These are phyloP conservation scores for Ginglymostoma cirratum DNA, from an alignment of 2,113 vertebrate genomes.

Conservation along the genomic window DNA sequence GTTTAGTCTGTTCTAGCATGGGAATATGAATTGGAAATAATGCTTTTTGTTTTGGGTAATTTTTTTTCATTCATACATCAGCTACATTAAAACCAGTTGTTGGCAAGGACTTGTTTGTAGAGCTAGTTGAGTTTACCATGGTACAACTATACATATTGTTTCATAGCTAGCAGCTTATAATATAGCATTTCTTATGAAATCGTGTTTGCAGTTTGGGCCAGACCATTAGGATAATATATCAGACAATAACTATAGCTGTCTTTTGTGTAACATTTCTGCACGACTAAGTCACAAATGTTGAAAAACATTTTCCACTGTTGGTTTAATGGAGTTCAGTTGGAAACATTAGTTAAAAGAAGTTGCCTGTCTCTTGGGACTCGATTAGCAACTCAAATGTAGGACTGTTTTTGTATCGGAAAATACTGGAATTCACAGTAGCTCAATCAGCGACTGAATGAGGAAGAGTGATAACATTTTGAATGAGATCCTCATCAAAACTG, in stretches of 20 bases:
- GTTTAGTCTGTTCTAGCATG: slow-evolving; percentile 30
- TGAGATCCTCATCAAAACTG: neutral
- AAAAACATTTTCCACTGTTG: neutral
- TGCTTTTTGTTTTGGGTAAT: neutral
- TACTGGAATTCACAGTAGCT: neutral
- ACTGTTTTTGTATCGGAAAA: neutral
- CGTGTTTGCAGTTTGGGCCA: neutral
- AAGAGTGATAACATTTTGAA: neutral
- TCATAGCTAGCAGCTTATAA: neutral
- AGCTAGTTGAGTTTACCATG: neutral
- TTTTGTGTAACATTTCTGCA: neutral
- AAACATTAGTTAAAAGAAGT: neutral
- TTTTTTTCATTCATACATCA: slow-evolving; percentile 11
- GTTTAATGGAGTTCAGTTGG: neutral
- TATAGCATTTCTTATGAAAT: neutral
- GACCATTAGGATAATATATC: neutral
- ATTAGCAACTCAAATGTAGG: neutral
- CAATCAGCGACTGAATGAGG: neutral
- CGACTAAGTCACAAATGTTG: neutral
- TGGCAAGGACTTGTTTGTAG: neutral
- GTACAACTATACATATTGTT: neutral
- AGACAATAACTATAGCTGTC: neutral
- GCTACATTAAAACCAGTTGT: neutral
- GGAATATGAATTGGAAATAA: neutral
- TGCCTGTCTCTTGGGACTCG: neutral